phyloP scores from a whole-genome alignment of 53 echinoderm and acorn worm genomes.

The Antedon mediterranea region DNA sequence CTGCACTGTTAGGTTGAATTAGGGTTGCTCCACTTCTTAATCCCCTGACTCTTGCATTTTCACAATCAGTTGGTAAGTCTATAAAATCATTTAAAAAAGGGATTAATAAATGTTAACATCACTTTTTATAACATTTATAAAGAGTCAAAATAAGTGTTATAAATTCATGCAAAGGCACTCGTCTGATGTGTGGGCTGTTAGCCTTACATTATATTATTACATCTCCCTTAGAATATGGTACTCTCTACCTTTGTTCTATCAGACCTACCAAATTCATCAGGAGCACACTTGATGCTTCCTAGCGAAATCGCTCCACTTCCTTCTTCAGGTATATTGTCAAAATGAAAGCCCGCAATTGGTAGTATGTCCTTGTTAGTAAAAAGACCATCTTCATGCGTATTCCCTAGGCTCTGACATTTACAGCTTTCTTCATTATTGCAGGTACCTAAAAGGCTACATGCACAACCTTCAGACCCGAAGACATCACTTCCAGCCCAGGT shows the following conservation, averaged over 20 bases:
- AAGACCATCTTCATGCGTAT: not conserved
- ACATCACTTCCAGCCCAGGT: slow-evolving; percentile 2
- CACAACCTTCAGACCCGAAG: not conserved
- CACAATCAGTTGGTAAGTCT: not conserved
- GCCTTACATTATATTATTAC: too few relatives aligned
- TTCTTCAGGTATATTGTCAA: not conserved
- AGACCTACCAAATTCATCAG: not conserved
- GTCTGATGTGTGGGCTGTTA: too few relatives aligned
- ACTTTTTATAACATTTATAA: too few relatives aligned
- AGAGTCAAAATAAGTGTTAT: too few relatives aligned
- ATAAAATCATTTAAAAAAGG: not conserved
- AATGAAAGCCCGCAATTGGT: not conserved
- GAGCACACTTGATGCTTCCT: not conserved
- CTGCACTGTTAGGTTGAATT: not conserved
- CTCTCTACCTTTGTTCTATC: too few relatives aligned
- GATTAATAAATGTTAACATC: too few relatives aligned
- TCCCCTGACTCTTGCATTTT: not conserved
- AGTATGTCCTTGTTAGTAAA: not conserved
- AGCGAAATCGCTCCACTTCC: not conserved
- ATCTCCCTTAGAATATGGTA: too few relatives aligned
- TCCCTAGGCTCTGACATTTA: not conserved
- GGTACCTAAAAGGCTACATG: not conserved
- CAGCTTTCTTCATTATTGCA: not conserved
- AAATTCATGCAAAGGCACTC: too few relatives aligned
- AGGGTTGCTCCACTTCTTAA: not conserved